Evolutionary conservation across 2,797 vertebrate species (phyloP).

Genomic region (Chelmon rostratus): DNA sequence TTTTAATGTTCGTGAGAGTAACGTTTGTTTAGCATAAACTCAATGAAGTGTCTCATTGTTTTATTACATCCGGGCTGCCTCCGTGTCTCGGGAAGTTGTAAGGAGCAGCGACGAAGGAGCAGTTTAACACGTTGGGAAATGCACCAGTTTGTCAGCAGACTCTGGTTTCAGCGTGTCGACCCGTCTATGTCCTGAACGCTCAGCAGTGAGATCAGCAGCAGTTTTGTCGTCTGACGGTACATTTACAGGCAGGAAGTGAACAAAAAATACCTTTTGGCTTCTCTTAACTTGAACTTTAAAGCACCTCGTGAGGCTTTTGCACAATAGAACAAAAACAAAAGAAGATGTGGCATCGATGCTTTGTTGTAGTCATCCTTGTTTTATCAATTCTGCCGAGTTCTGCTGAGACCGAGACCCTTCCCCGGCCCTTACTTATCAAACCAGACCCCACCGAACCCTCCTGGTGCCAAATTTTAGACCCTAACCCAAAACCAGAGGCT

Average conservation of each 20-base stretch:
- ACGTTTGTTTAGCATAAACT: conserved; percentile 39
- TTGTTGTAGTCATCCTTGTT: too few species aligned
- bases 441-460: neutral
- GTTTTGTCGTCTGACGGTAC: neutral
- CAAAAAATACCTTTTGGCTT: neutral
- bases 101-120: conserved; percentile 14
- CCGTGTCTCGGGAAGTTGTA: neutral
- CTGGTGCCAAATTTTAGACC: neutral
- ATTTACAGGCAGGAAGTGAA: neutral
- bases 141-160: too few species aligned
- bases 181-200: neutral
- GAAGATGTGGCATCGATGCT: neutral
- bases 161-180: neutral
- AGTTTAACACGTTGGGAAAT: too few species aligned
- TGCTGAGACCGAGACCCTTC: neutral
- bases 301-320: neutral
- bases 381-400: too few species aligned
- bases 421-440: neutral
- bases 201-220: neutral
- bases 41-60: conserved; percentile 42
- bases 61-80: conserved; percentile 13
- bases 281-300: neutral
- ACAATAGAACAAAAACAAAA: neutral
- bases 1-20: conserved; percentile 37
- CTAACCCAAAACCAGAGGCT: neutral